Percentiles rank a stretch among this genome's conserved stretches.
phyloP scores from a whole-genome alignment of 2,888 invertebrate genomes.

The Synanthedon formicaeformis region DNA sequence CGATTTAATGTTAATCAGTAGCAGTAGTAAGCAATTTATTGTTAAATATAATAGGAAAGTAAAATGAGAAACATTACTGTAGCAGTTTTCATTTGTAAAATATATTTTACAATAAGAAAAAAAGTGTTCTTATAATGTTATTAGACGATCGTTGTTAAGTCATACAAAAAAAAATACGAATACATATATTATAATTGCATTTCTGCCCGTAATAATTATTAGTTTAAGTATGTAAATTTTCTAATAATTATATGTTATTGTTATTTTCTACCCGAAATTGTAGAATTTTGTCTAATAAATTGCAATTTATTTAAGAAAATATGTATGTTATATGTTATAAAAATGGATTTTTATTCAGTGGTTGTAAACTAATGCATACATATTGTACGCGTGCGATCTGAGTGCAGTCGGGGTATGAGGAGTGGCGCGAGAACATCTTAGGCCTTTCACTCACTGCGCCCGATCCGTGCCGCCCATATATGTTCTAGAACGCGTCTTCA shows the following conservation, averaged over 20 bases:
- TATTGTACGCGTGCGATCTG: too few species aligned
- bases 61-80: background rate
- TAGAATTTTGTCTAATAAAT: too few species aligned
- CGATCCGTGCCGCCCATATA: too few species aligned
- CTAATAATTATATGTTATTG: background rate
- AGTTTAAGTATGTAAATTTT: background rate
- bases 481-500: too few species aligned
- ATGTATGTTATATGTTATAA: too few species aligned
- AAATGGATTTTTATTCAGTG: too few species aligned
- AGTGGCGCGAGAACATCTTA: too few species aligned
- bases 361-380: too few species aligned
- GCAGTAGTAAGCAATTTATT: background rate
- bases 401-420: too few species aligned
- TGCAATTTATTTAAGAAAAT: too few species aligned
- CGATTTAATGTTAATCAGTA: constrained; percentile 6
- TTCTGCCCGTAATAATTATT: background rate
- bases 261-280: background rate
- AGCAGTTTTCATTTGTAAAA: constrained; percentile 1
- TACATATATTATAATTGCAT: background rate
- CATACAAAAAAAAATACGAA: constrained; percentile 9
- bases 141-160: constrained; percentile 28
- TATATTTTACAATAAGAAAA: constrained; percentile 4
- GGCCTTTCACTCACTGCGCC: too few species aligned
- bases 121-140: constrained; percentile 62
- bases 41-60: background rate